Evolutionary conservation across 2,797 vertebrate species (phyloP).

Genomic region (Lithobates sylvaticus): DNA sequence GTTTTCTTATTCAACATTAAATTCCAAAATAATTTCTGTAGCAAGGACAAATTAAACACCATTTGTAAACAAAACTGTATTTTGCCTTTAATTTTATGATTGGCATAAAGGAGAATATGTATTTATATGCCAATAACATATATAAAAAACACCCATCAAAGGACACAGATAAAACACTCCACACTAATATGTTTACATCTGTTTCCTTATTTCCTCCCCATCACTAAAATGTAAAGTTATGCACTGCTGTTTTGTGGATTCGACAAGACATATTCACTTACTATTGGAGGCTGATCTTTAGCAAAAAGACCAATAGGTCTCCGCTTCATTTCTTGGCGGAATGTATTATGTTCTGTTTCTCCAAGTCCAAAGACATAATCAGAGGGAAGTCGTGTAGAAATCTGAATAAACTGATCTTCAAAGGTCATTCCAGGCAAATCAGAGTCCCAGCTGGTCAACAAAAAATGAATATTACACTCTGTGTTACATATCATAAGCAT

Average conservation of each 20-base stretch:
- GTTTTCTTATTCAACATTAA: too few relatives aligned
- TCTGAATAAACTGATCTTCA: conserved; percentile 91
- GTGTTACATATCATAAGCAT: neutral
- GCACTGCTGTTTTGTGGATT: neutral
- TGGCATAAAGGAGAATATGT: too few relatives aligned
- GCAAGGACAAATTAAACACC: too few relatives aligned
- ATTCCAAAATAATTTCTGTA: too few relatives aligned
- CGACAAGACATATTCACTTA: conserved; percentile 72
- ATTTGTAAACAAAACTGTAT: too few relatives aligned
- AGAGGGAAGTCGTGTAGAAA: conserved; percentile 87
- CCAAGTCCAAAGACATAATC: conserved; percentile 90
- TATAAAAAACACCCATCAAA: too few relatives aligned
- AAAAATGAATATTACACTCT: neutral
- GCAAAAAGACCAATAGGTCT: conserved; percentile 91
- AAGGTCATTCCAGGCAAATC: conserved; percentile 88
- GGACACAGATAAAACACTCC: too few relatives aligned
- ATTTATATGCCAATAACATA: too few relatives aligned
- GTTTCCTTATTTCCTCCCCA: too few relatives aligned
- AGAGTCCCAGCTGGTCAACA: conserved; percentile 86
- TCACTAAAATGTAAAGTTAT: neutral
- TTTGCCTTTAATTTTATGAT: too few relatives aligned
- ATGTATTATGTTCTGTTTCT: conserved; percentile 84
- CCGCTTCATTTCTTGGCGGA: conserved; percentile 81
- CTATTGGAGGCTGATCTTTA: conserved; percentile 89
- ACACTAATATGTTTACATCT: too few relatives aligned